Evolutionary conservation across 2,888 invertebrate species (phyloP), one percentile per base, ranked within the genome.

Genomic region (Merodon equestris): DNA sequence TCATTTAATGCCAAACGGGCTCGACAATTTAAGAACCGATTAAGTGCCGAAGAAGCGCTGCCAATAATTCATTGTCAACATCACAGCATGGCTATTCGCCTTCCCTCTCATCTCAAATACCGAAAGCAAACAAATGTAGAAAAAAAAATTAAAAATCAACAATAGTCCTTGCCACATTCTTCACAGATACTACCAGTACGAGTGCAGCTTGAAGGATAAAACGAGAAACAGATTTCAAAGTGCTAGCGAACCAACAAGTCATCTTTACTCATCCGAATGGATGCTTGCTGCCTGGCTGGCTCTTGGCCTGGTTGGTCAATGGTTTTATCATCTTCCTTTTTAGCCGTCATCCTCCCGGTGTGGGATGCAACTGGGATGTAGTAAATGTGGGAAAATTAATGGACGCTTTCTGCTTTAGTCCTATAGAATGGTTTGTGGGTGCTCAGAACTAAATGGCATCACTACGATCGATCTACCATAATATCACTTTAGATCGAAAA

Each of bases 1-100:
- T 66, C 76, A 57, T 77, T 77, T 61, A 47, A 71, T 72, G 57
- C 56, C 76, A 77, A 73, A 73, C 73, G 51, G 77, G 57, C 77
- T 68, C 61, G 67, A 67, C 77, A 73, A 77, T 77, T 77, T 77
- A 68, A 77, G 77, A 77, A 77, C 51, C 77, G 77, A 77, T 77
- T 77, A 77, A 77, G 77, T 44, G 67, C 67, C 77, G 36, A 53
- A 50, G 63, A 48, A 77, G 57, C 67, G 67, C 67, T 77, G 61
- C 77, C 58, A 57, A 77, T 77, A 77, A 73, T 73, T 77, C 77
- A 73, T 77, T 77, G 73, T 77, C 77, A 73, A 77, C 77, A 77
- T 63, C 38, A 18, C 38, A 27, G 7, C 27, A 7, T 27, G 27
- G 7, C 27, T 27, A 27, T 27, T 47, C 67, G 54, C 61, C 9